Base-by-base conservation (phyloP, 2,113 vertebrate genomes). In the Channa argus region DNA sequence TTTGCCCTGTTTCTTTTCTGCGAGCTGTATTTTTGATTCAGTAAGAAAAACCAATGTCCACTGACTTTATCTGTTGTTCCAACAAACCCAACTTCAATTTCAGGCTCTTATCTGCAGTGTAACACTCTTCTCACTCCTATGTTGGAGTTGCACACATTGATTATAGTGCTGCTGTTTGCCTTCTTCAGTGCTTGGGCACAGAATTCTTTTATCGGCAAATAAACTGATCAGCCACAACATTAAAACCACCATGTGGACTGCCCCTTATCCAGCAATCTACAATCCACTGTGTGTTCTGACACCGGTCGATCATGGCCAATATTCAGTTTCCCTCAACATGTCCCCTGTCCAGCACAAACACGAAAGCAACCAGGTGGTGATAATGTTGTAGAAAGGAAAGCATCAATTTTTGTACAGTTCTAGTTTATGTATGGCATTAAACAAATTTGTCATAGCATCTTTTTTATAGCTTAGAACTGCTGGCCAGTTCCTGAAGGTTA, bases 21-120 rank as follows among this genome's bases (percentile, higher is more conserved):
- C 24, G 4, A 2, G 33, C 33, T 33, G 33, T 6, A n/a, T 37
- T 12, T 55, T 4, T 24, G 41, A 54, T 39, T 47, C 41, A 34
- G 34, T 12, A 14, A 61, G 34, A 61, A 11, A 3, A 46, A 39
- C 50, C 47, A 8, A 2, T 59, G 62, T 74, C 33, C 53, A 58
- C 52, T 3, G 34, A 38, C 53, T 59, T 74, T 59, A 74, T 64
- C 52, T 50, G 45, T 36, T 51, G 52, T 41, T 52, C 38, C 45
- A 70, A 33, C 13, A 69, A 50, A 52, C 7, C 7, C 39, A 2
- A 38, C 62, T 46, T 61, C 55, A 39, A 61, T 52, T 52, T 53
- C 46, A 53, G 33, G 54, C 49, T 24, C 6, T 63, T 60, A 59
- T 75, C 63, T 44, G 53, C 46, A 37, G 46, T 53, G 33, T 11